A percentile compares a stretch with the other conserved stretches of the same genome.
These are phyloP conservation scores for Antechinus stuartii DNA, from an alignment of 2,113 vertebrate species.

Conservation along the genomic window DNA sequence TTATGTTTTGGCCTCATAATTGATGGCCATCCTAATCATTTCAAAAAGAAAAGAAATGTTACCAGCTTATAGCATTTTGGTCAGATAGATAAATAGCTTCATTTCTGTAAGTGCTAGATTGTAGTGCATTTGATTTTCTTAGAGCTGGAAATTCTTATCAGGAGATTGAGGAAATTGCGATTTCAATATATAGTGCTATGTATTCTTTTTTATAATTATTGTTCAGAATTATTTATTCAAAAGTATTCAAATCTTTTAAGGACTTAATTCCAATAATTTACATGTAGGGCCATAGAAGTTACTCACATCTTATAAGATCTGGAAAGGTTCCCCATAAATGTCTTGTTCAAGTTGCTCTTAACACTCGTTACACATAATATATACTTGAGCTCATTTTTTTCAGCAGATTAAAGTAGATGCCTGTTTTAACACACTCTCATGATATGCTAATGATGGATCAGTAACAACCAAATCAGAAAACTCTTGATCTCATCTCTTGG, in stretches of 20 bases:
- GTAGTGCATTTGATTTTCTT: background rate
- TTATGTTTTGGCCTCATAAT: background rate
- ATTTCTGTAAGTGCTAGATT: background rate
- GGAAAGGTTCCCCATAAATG: background rate
- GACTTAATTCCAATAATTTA: background rate
- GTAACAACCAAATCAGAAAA: background rate
- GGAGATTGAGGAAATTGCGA: background rate
- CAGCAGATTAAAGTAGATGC: background rate
- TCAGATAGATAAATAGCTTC: background rate
- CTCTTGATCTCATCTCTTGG: background rate
- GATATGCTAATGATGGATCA: background rate
- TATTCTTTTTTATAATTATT: background rate
- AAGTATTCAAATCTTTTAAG: background rate
- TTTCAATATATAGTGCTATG: background rate
- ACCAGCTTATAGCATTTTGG: background rate
- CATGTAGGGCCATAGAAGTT: background rate
- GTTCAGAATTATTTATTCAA: background rate
- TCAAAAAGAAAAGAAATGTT: background rate
- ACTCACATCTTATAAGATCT: background rate
- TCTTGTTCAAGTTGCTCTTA: background rate
- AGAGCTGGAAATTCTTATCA: background rate
- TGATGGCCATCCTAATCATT: background rate
- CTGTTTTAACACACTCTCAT: background rate
- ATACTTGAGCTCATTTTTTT: background rate
- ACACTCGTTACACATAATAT: background rate